Evolutionary conservation across 2,888 invertebrate species (phyloP), one percentile per base, ranked within the genome.

Genomic region (Chloromyia formosa): DNA sequence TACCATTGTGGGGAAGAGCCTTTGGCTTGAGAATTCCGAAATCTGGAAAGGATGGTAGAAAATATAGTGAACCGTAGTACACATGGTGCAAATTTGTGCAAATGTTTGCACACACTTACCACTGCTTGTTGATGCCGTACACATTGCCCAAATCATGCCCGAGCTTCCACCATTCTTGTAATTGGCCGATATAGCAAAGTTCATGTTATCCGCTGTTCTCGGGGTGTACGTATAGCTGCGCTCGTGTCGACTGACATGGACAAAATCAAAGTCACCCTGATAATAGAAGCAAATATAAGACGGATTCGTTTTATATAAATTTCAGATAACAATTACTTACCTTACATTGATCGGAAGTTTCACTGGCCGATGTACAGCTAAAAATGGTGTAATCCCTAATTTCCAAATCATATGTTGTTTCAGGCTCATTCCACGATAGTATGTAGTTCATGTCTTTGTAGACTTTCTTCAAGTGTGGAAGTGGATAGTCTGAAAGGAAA

Each of bases 121-220:
- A 23, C 77, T 75, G 42, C 74, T 74, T 54, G 75, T 64, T 2
- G 75, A 81, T 58, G 82, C 81, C 1, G 82, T 82, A 71, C 95
- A 95, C 45, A 89, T 89, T 10, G 94, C 92, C 95, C 95, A 95
- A 12, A 91, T 88, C 92, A 95, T 93, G 0, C 95, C 95, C 82
- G 94, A 94, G 78, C 93, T 94, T 1, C 42, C 40, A 1, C 42
- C 56, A 1, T 40, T 58, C 0, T 86, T 84, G 56, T 89, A 90
- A 81, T 95, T 94, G 0, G 93, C 93, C 4, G 95, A 90, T 76
- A 95, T 93, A 1, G 94, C 95, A 87, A 95, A 94, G 62, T 83
- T 84, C 12, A 85, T 81, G 89, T 93, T 82, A 89, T 83, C 82
- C 77, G 87, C 80, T 22, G 84, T 82, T 75, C 84, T 86, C 81